Conservation (phyloP, 2,888 invertebrate species). For the Argynnis bischoffii region DNA sequence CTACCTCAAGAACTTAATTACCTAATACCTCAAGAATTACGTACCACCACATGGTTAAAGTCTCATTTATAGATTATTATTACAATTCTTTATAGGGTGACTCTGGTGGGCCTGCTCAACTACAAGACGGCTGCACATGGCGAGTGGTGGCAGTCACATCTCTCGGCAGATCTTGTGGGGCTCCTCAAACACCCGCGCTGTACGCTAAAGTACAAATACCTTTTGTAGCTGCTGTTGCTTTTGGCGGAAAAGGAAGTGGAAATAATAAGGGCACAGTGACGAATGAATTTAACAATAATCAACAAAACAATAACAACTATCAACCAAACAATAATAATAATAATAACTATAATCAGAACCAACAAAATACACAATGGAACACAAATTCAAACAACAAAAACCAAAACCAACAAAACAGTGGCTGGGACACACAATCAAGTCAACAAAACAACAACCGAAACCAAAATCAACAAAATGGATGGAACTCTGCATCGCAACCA, state of each 20-base stretch:
- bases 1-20: no score
- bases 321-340: conserved; percentile 4
- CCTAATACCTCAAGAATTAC: no score
- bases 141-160: conserved; percentile 71
- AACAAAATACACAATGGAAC: conserved; percentile 11
- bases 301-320: conserved; percentile 9
- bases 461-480: conserved; percentile 12
- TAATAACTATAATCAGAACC: conserved; percentile 5
- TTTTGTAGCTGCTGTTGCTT: conserved; percentile 47
- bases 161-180: conserved; percentile 67
- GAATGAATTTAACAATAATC: conserved; percentile 10
- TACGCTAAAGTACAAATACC: conserved; percentile 57
- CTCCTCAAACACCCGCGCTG: conserved; percentile 65
- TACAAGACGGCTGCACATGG: conserved; percentile 71
- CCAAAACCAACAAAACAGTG: conserved; percentile 25
- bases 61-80: neutral
- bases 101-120: conserved; percentile 71
- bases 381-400: conserved; percentile 12
- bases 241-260: conserved; percentile 31
- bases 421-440: conserved; percentile 6
- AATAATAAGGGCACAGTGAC: neutral
- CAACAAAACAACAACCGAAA: conserved; percentile 7
- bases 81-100: conserved; percentile 61
- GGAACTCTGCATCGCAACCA: conserved; percentile 2
- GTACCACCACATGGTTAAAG: no score